phyloP scores from a whole-genome alignment of 2,113 vertebrate species.

The Lepus timidus region DNA sequence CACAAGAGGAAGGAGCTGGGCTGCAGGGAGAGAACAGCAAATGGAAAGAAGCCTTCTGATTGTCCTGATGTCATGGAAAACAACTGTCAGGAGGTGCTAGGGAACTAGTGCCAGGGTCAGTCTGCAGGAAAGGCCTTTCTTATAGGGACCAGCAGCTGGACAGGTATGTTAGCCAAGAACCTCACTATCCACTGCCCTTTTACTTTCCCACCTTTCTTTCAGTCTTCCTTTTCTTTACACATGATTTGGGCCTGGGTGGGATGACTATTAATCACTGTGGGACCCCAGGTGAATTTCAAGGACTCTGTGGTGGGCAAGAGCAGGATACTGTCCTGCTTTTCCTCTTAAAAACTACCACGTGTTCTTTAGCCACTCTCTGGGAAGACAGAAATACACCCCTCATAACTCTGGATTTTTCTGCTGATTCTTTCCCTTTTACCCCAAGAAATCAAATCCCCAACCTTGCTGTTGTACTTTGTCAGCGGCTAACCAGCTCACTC shows the following conservation, averaged over 20 bases:
- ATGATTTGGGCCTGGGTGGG: constrained; percentile 78
- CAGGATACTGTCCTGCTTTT: constrained; percentile 53
- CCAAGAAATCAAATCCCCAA: constrained; percentile 65
- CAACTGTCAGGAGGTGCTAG: constrained; percentile 89
- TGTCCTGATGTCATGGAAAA: constrained; percentile 87
- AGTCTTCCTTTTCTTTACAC: constrained; percentile 67
- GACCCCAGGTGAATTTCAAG: constrained; percentile 64
- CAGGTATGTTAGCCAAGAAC: constrained; percentile 91
- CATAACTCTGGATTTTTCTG: constrained; percentile 62
- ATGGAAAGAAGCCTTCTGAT: constrained; percentile 88
- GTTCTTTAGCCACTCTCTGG: constrained; percentile 68
- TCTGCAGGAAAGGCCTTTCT: constrained; percentile 90
- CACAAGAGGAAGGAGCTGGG: constrained; percentile 89
- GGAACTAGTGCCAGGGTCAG: constrained; percentile 91
- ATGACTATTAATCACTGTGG: constrained; percentile 75
- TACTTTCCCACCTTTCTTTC: constrained; percentile 68
- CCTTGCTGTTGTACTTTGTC: constrained; percentile 60
- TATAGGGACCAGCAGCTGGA: constrained; percentile 88
- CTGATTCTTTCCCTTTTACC: constrained; percentile 53
- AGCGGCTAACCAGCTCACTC: constrained; percentile 38
- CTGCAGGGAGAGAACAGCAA: constrained; percentile 89
- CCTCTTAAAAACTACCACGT: constrained; percentile 58
- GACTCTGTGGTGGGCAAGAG: constrained; percentile 65
- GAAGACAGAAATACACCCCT: constrained; percentile 59
- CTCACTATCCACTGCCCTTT: constrained; percentile 76